Base-by-base conservation (phyloP, 1,140 invertebrate species). In the Anastrepha obliqua region DNA sequence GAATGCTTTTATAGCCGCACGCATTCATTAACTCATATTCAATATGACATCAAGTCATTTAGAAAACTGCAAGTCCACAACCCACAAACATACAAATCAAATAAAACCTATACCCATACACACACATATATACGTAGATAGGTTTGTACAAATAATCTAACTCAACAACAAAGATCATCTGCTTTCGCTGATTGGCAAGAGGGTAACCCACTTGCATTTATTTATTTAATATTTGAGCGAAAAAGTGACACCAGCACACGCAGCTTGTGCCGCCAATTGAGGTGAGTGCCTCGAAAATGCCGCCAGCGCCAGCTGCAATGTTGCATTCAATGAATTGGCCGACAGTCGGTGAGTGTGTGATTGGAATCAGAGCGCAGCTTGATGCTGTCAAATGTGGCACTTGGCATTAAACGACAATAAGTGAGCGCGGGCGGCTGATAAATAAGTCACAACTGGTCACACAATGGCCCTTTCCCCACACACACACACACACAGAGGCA, bases 301-400 rank as follows among this genome's bases (percentile, higher is more conserved):
- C 64, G 20, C 8, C 2, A 78, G 51, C 64, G 20, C 8, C 2
- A 78, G 51, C 15, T n/a, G 47, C 74, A 81, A 42, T 47, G 39
- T 11, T 74, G 42, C 67, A 13, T 5, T 39, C 65, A 67, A 39
- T 42, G 20, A 67, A 20, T 67, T 20, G 29, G 9, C 0, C 3
- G 74, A 7, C 74, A 20, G 70, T n/a, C 15, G 0, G 47, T 55
- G 44, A 51, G 47, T 42, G 8, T 55, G 47, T 81, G n/a, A 81
- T 81, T 81, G 17, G 55, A 81, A 81, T 7, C n/a, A 81, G 74
- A 81, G 74, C 74, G 15, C 74, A 81, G 47, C 74, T 55, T 81
- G 74, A 81, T 15, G 74, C 74, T 81, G 74, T 55, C 47, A 81
- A 81, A 81, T 55, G 47, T 81, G 74, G 55, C 74, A 81, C 74